Evolutionary conservation across 1,140 invertebrate genomes (phyloP).

Genomic region (Penaeus vannamei): DNA sequence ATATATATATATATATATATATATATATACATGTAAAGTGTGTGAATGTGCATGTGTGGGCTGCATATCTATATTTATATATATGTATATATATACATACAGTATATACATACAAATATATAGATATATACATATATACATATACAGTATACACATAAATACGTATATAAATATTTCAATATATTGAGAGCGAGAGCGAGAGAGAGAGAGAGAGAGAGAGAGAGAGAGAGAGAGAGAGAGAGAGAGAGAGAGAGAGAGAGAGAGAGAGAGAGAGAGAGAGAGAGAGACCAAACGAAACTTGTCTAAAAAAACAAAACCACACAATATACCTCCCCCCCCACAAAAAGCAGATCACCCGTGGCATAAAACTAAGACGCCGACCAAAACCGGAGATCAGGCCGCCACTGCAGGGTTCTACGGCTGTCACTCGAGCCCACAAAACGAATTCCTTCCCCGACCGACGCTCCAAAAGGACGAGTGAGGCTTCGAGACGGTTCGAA

Average conservation of each 20-base stretch:
- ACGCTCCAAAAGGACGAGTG: too few relatives aligned
- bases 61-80: neutral
- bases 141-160: neutral
- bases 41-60: neutral
- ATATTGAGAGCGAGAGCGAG: neutral
- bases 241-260: conserved; percentile 45
- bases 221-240: conserved; percentile 35
- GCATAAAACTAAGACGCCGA: too few relatives aligned
- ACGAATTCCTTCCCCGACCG: too few relatives aligned
- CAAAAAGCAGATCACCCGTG: too few relatives aligned
- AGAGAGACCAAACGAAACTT: conserved; percentile 21
- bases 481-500: too few relatives aligned
- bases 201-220: neutral
- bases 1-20: conserved; percentile 27
- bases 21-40: neutral
- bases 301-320: neutral
- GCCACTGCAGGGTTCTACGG: too few relatives aligned
- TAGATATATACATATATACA: neutral
- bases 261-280: conserved; percentile 50
- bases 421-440: too few relatives aligned
- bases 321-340: neutral
- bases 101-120: neutral
- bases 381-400: too few relatives aligned
- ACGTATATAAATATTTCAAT: too few relatives aligned
- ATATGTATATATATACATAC: neutral